Conservation (phyloP, 1,140 invertebrate species). For the Phortica variegata region DNA sequence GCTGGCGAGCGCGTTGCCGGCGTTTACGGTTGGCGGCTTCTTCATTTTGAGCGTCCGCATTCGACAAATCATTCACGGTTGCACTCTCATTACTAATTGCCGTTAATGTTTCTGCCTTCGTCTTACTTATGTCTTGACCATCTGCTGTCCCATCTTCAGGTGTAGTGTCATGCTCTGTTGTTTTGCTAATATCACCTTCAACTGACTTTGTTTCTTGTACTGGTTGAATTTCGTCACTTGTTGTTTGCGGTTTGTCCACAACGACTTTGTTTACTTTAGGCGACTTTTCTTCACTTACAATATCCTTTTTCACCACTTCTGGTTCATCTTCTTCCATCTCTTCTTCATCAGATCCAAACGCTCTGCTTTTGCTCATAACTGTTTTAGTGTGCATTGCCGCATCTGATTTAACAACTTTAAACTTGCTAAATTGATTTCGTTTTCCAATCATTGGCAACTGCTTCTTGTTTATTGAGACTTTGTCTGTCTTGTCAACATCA, state of each 20-base stretch:
- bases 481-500: slow-evolving; percentile 24
- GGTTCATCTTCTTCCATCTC: slow-evolving; percentile 53
- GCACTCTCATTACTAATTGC: slow-evolving; percentile 8
- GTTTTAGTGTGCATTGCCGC: slow-evolving; percentile 2
- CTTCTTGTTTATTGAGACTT: slow-evolving; percentile 10
- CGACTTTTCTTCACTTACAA: background rate
- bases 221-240: too few species aligned
- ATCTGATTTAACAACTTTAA: slow-evolving; percentile 38
- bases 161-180: background rate
- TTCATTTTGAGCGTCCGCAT: slow-evolving; percentile 11
- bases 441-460: slow-evolving; percentile 53
- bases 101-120: slow-evolving; percentile 31
- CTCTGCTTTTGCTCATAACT: slow-evolving; percentile 5
- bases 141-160: slow-evolving; percentile 17
- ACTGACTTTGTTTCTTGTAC: background rate
- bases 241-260: too few species aligned
- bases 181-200: slow-evolving; percentile 14
- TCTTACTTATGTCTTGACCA: slow-evolving; percentile 6
- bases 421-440: slow-evolving; percentile 52
- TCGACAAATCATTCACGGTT: background rate
- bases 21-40: slow-evolving; percentile 29
- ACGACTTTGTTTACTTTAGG: background rate
- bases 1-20: slow-evolving; percentile 30
- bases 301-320: slow-evolving; percentile 11
- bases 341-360: slow-evolving; percentile 48